Conservation (phyloP, 37 sponge, comb jelly and placozoan genomes). For the Dysidea cf. avara region DNA sequence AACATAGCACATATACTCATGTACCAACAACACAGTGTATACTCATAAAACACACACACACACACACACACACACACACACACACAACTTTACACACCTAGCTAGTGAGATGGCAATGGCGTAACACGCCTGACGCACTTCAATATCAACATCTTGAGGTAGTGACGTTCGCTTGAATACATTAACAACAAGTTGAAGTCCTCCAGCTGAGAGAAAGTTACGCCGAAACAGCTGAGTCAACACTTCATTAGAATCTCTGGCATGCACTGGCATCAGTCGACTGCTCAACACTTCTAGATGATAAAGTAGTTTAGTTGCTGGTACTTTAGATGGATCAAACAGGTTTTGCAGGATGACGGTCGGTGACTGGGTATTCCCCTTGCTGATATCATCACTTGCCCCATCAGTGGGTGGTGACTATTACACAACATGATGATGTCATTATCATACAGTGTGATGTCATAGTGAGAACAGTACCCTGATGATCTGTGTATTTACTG, state of each 20-base stretch:
- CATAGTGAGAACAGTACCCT: no score
- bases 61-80: slow-evolving; percentile 27
- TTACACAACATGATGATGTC: no score
- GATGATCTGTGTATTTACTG: no score
- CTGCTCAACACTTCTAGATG: slow-evolving; percentile 79
- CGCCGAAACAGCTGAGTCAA: slow-evolving; percentile 47
- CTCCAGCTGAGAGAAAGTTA: slow-evolving; percentile 64
- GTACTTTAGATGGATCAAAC: slow-evolving; percentile 34
- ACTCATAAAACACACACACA: slow-evolving; percentile 4
- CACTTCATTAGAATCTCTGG: slow-evolving; percentile 12
- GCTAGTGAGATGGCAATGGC: slow-evolving; percentile 73
- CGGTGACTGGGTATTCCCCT: slow-evolving; percentile 15
- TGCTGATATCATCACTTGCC: slow-evolving; percentile 42
- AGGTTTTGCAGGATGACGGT: slow-evolving; percentile 36
- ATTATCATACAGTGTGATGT: no score
- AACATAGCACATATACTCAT: slow-evolving; percentile 17
- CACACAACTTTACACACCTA: slow-evolving; percentile 34
- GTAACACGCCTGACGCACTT: slow-evolving; percentile 79
- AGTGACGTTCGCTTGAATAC: slow-evolving; percentile 64
- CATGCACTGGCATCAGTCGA: slow-evolving; percentile 55
- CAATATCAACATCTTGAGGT: slow-evolving; percentile 47
- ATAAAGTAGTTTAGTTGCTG: slow-evolving; percentile 69
- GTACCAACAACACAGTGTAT: not conserved
- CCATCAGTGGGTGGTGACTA: slow-evolving; percentile 1
- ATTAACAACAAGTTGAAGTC: slow-evolving; percentile 66